Percentiles rank a stretch among this genome's conserved stretches.
These are phyloP conservation scores for Lepetodrilus schrolli DNA, from an alignment of 2,888 invertebrate genomes.

Conservation along the genomic window DNA sequence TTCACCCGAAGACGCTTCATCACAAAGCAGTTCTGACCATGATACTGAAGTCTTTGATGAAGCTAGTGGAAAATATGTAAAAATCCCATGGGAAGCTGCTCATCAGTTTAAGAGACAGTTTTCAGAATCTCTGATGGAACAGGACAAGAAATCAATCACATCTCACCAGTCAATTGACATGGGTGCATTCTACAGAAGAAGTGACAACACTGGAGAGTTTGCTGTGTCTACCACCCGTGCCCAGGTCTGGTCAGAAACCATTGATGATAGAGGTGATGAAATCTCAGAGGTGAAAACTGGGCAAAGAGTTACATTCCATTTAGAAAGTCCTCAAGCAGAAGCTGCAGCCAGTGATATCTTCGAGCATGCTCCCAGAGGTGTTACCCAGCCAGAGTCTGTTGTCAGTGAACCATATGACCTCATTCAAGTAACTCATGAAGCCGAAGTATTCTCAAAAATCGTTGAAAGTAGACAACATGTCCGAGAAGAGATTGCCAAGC, in stretches of 20 bases:
- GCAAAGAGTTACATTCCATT: slow-evolving; percentile 40
- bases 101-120: slow-evolving; percentile 67
- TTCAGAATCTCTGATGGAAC: slow-evolving; percentile 63
- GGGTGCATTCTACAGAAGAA: slow-evolving; percentile 63
- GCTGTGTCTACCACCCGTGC: background rate
- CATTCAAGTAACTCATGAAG: slow-evolving; percentile 65
- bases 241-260: slow-evolving; percentile 27
- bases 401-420: slow-evolving; percentile 68
- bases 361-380: background rate
- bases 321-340: slow-evolving; percentile 4
- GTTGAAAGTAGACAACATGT: slow-evolving; percentile 47
- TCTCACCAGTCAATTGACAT: slow-evolving; percentile 61
- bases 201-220: slow-evolving; percentile 34
- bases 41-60: slow-evolving; percentile 68
- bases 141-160: slow-evolving; percentile 52
- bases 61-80: slow-evolving; percentile 55
- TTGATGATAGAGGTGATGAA: slow-evolving; percentile 32
- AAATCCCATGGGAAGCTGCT: slow-evolving; percentile 67
- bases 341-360: background rate
- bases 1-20: slow-evolving; percentile 34
- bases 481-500: slow-evolving; percentile 51
- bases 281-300: slow-evolving; percentile 28
- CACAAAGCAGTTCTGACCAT: slow-evolving; percentile 54
- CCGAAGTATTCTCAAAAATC: slow-evolving; percentile 67
- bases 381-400: background rate